Conservation (phyloP, 2,113 vertebrate species). For the Lathamus discolor region DNA sequence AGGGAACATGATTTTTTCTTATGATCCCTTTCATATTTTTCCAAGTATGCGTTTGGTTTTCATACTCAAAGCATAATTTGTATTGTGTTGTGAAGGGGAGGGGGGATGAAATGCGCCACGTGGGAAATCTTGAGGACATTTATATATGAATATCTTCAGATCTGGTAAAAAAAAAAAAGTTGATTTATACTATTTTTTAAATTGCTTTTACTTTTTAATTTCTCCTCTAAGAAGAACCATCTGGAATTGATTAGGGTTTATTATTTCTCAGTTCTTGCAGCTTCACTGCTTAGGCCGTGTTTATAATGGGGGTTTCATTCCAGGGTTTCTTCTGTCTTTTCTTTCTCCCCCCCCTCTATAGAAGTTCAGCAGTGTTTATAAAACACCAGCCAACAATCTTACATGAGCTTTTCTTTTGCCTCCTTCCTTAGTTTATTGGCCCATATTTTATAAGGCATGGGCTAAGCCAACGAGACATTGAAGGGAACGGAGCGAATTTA, state of each 20-base stretch:
- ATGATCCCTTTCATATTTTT: background rate
- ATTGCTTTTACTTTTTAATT: slow-evolving; percentile 57
- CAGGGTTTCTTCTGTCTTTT: slow-evolving; percentile 25
- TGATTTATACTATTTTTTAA: slow-evolving; percentile 64
- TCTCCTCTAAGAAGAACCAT: slow-evolving; percentile 57
- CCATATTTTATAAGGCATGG: slow-evolving; percentile 59
- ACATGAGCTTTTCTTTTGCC: background rate
- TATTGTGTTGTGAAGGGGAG: background rate
- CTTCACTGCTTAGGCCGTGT: slow-evolving; percentile 14
- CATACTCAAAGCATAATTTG: background rate
- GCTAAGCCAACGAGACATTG: background rate
- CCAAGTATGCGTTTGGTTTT: background rate
- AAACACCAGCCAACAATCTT: slow-evolving; percentile 65
- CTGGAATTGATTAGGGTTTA: slow-evolving; percentile 67
- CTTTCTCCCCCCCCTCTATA: background rate
- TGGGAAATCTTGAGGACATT: slow-evolving; percentile 12
- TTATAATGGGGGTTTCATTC: slow-evolving; percentile 44
- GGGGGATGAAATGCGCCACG: background rate
- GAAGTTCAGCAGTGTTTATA: slow-evolving; percentile 65
- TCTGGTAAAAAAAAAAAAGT: slow-evolving; percentile 4
- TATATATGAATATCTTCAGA: background rate
- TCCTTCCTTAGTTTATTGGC: slow-evolving; percentile 62
- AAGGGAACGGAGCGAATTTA: slow-evolving; percentile 13
- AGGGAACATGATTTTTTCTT: slow-evolving; percentile 1
- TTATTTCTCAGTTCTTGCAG: slow-evolving; percentile 55